phyloP scores from a whole-genome alignment of 2,888 invertebrate genomes.

The Pammene aurita region DNA sequence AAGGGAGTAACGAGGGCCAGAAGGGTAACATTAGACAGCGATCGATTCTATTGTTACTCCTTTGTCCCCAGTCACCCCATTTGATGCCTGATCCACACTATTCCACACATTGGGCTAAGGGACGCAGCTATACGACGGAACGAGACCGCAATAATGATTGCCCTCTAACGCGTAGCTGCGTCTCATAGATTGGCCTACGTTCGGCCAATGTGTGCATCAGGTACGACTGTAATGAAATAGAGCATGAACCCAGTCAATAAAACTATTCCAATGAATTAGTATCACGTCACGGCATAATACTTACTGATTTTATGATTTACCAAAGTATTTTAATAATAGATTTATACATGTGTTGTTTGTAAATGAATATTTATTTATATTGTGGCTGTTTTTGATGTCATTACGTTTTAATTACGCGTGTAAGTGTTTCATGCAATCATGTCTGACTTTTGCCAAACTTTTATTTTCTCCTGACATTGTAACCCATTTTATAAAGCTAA shows the following conservation, averaged over 20 bases:
- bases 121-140: too few relatives aligned
- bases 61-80: too few relatives aligned
- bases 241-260: neutral
- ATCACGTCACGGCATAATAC: conserved; percentile 7
- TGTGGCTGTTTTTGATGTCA: conserved; percentile 16
- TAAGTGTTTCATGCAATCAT: conserved; percentile 6
- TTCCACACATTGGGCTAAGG: too few relatives aligned
- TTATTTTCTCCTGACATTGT: neutral
- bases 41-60: too few relatives aligned
- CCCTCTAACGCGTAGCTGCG: too few relatives aligned
- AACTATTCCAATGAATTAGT: neutral
- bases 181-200: too few relatives aligned
- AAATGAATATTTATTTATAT: conserved; percentile 8
- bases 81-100: too few relatives aligned
- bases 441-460: neutral
- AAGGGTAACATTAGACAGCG: too few relatives aligned
- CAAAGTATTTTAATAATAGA: conserved; percentile 28
- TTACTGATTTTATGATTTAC: conserved; percentile 14
- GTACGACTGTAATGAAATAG: neutral
- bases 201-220: too few relatives aligned
- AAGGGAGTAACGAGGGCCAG: too few relatives aligned
- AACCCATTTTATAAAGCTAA: too few relatives aligned
- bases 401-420: conserved; percentile 7
- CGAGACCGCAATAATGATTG: too few relatives aligned
- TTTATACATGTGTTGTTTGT: conserved; percentile 7